phyloP scores from a whole-genome alignment of 2,113 vertebrate genomes.

The Kryptolebias marmoratus region DNA sequence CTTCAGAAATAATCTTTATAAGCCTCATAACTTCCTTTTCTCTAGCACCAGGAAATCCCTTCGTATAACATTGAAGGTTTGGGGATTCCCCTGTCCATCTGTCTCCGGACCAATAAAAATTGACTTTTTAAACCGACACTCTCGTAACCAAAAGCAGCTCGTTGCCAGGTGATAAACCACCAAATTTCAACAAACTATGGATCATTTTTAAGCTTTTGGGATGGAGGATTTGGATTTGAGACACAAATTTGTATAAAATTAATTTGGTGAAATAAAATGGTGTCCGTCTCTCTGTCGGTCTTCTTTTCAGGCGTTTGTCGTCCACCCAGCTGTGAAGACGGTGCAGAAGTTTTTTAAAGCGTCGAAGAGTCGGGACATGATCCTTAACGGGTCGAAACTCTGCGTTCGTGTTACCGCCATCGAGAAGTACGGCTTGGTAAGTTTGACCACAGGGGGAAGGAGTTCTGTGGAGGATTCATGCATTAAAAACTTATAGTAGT shows the following conservation, averaged over 20 bases:
- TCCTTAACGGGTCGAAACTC: not conserved
- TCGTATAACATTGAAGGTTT: too few species aligned
- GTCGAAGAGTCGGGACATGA: fast-evolving
- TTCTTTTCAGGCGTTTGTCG: conserved; percentile 1
- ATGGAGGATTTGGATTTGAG: too few species aligned
- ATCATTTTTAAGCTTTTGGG: too few species aligned
- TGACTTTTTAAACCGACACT: too few species aligned
- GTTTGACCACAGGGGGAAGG: not conserved
- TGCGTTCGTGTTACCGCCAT: not conserved
- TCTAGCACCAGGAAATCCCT: too few species aligned
- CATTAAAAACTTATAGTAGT: not conserved
- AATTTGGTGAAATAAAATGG: not conserved
- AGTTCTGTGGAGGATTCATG: not conserved
- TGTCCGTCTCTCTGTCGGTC: not conserved
- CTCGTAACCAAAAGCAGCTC: too few species aligned
- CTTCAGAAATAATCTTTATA: too few species aligned
- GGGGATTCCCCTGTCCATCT: too few species aligned
- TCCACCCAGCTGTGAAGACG: not conserved
- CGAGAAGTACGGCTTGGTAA: not conserved
- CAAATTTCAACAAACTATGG: too few species aligned
- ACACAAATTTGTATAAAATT: not conserved
- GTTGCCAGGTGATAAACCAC: too few species aligned
- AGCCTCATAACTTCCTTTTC: too few species aligned
- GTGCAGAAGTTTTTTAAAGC: not conserved
- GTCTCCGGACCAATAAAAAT: too few species aligned